Base-by-base conservation (phyloP, 2,888 invertebrate species). In the Dicranocentrus wangi region DNA sequence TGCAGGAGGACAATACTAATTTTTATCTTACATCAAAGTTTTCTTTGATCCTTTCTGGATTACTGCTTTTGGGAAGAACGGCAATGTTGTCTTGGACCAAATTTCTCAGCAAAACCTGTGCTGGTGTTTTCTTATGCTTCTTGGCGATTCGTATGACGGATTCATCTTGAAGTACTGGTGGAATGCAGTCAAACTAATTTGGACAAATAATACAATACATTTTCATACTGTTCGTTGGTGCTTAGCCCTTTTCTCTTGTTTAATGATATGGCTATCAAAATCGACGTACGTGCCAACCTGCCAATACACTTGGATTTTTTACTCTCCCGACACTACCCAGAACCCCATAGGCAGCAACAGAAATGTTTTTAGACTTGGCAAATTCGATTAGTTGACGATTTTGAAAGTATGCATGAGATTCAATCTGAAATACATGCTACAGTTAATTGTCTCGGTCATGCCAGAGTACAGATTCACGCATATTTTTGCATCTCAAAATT, bases 21-120 rank as follows among this genome's bases (percentile, higher is more conserved):
- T 23, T 23, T n/a, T 1, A 42, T 27, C 28, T 19, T 47, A 95
- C 88, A 76, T 93, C 89, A 53, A 95, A 91, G 88, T 97, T 97
- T 89, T 94, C 91, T 87, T 91, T 90, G 21, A 97, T 92, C 82
- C 96, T 91, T 10, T 89, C 87, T 0, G 92, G 89, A 88, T 93
- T 93, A 1, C 93, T 93, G 88, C 95, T 96, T 88, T 97, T 97
- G 2, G 96, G 96, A 87, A 97, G 95, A 28, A 93, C 93, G 3
- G 91, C 91, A 42, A 95, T 89, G 10, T 92, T 93, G 65, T 92
- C 91, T 88, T 96, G 94, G 8, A 94, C 87, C 17, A 92, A 90
- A 89, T 93, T 93, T 65, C 93, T 91, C 1, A 97, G 89, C 43
- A 94, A 89, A 28, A 94, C 89, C 89, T 96, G 96, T 1, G 95